Evolutionary conservation across 2,113 vertebrate species (phyloP).

Genomic region (Polyodon spathula): DNA sequence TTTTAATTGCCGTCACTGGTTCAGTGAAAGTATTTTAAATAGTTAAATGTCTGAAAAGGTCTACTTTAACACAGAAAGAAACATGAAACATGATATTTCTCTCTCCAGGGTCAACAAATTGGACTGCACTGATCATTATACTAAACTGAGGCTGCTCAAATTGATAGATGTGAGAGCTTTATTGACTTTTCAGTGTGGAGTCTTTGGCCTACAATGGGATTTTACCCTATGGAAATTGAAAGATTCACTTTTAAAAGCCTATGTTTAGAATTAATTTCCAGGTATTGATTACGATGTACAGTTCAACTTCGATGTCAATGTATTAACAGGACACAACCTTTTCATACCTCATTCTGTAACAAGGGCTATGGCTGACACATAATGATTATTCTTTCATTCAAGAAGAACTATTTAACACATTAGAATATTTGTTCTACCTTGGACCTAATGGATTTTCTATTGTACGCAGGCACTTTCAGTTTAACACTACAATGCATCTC

Average conservation of each 20-base stretch:
- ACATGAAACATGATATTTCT: background rate
- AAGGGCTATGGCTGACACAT: background rate
- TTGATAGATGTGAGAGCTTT: conserved; percentile 1
- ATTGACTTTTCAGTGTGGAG: background rate
- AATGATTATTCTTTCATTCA: conserved; percentile 5
- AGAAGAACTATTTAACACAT: background rate
- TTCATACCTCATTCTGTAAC: conserved; percentile 3
- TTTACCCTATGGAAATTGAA: conserved; percentile 1
- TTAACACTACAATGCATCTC: background rate
- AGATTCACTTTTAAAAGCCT: background rate
- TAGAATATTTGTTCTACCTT: background rate
- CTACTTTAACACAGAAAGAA: background rate
- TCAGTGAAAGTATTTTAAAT: background rate
- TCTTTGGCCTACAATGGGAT: conserved; percentile 1
- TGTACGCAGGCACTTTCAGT: background rate
- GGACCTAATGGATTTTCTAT: conserved; percentile 3
- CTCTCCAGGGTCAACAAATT: background rate
- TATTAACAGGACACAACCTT: conserved; percentile 3
- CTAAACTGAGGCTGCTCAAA: background rate
- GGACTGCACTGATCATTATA: conserved; percentile 3
- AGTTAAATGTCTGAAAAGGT: conserved; percentile 5
- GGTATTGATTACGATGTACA: conserved; percentile 21
- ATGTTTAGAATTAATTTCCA: conserved; percentile 11
- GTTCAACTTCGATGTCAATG: conserved; percentile 10
- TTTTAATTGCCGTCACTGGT: background rate